Evolutionary conservation across 2,888 invertebrate species (phyloP).

Genomic region (Diarsia mendica): DNA sequence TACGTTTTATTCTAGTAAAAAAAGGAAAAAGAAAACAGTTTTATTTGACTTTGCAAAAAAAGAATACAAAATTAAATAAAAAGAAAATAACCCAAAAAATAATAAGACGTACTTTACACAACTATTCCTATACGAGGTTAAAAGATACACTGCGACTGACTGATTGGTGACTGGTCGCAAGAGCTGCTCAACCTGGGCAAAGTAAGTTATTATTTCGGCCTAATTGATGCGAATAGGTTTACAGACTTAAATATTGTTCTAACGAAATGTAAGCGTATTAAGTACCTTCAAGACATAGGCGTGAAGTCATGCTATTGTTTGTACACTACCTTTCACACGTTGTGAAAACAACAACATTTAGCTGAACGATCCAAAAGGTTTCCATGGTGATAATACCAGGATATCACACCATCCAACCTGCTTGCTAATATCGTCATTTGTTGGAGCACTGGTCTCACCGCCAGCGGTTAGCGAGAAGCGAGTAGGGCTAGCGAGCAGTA

Average conservation of each 20-base stretch:
- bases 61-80: too few species aligned
- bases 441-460: neutral
- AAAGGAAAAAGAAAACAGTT: too few species aligned
- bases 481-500: neutral
- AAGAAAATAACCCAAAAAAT: too few species aligned
- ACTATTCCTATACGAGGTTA: too few species aligned
- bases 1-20: too few species aligned
- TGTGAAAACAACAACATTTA: neutral
- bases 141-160: too few species aligned
- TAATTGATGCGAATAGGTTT: neutral
- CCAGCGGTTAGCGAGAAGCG: neutral
- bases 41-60: too few species aligned
- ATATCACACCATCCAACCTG: neutral
- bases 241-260: neutral
- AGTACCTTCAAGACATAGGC: too few species aligned
- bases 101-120: too few species aligned
- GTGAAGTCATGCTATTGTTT: neutral
- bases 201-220: neutral
- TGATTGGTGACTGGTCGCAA: too few species aligned
- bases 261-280: neutral
- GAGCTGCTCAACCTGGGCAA: too few species aligned
- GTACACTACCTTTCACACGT: neutral
- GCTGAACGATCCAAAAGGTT: neutral
- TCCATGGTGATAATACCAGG: neutral
- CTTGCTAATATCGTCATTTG: constrained; percentile 13